phyloP scores from a whole-genome alignment of 1,140 invertebrate species.

The Araneus ventricosus region DNA sequence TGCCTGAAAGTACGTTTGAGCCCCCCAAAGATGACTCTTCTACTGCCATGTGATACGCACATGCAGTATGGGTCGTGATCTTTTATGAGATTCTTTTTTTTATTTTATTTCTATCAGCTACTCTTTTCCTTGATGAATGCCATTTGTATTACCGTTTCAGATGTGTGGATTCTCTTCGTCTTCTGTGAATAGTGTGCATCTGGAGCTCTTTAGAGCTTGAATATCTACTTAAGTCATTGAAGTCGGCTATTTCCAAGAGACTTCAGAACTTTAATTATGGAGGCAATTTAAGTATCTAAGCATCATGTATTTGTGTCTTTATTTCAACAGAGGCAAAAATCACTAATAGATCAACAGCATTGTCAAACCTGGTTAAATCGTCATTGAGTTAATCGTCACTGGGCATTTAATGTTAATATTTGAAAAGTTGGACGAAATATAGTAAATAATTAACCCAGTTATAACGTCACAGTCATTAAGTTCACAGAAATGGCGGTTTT shows the following conservation, averaged over 20 bases:
- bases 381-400: too few species aligned
- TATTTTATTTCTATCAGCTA: constrained; percentile 4
- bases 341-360: too few species aligned
- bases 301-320: too few species aligned
- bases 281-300: neutral
- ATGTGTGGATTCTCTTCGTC: neutral
- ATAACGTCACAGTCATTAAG: too few species aligned
- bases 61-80: neutral
- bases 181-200: neutral
- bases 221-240: neutral
- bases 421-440: too few species aligned
- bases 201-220: constrained; percentile 17
- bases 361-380: too few species aligned
- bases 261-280: neutral
- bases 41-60: neutral
- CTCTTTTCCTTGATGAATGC: neutral
- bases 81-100: constrained; percentile 12
- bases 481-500: too few species aligned
- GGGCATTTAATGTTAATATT: too few species aligned
- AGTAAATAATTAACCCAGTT: too few species aligned
- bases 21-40: neutral
- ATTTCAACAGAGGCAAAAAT: too few species aligned
- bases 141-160: constrained; percentile 24
- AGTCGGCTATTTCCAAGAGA: neutral
- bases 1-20: neutral